Percentiles rank a stretch among this genome's conserved stretches.
These are phyloP conservation scores for Dysdera silvatica DNA, from an alignment of 1,140 invertebrate species.

Conservation along the genomic window DNA sequence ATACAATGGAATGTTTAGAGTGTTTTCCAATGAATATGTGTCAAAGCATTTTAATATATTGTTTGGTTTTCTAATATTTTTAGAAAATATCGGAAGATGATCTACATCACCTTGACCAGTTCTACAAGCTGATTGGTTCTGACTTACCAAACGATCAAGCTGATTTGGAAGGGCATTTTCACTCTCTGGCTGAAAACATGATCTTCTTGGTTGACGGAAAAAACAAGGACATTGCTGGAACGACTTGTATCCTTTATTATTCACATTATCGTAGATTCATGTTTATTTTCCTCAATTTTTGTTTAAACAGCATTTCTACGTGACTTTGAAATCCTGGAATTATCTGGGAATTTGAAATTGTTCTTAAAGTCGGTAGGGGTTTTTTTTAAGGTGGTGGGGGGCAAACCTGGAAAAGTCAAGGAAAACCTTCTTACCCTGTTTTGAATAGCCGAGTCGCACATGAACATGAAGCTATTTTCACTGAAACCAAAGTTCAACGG, in stretches of 20 bases:
- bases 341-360: no score
- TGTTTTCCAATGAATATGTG: neutral
- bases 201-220: slow-evolving; percentile 70
- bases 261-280: neutral
- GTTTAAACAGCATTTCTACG: no score
- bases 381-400: no score
- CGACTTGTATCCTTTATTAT: slow-evolving; percentile 50
- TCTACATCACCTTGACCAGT: slow-evolving; percentile 60
- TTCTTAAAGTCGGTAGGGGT: no score
- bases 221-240: slow-evolving; percentile 61
- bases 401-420: no score
- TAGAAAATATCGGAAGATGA: slow-evolving; percentile 62
- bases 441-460: no score
- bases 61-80: slow-evolving; percentile 9
- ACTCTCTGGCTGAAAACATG: slow-evolving; percentile 70
- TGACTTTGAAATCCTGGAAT: no score
- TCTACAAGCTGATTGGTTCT: slow-evolving; percentile 52
- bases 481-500: no score
- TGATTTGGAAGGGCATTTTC: slow-evolving; percentile 49
- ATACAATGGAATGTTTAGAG: neutral
- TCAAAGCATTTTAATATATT: neutral
- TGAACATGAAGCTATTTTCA: no score
- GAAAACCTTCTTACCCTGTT: no score
- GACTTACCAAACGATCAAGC: slow-evolving; percentile 45
- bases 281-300: no score